Percentiles rank a stretch among this genome's conserved stretches.
Evolutionary conservation across 1,140 invertebrate species (phyloP).

Genomic region (Lasioglossum baleicum): DNA sequence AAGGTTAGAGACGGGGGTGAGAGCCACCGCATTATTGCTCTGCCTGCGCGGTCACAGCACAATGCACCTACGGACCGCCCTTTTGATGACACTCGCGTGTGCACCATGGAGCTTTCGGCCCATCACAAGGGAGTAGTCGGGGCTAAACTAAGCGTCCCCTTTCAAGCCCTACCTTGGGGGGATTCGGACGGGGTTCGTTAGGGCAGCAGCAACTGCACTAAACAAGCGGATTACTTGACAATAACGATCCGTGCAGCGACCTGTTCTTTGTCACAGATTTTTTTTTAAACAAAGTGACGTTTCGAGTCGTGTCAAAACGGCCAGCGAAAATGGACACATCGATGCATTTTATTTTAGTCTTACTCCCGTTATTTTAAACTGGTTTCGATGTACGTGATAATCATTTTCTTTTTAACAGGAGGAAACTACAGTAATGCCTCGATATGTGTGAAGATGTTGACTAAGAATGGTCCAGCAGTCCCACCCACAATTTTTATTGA

Average conservation of each 20-base stretch:
- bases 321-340: too few species aligned
- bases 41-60: conserved; percentile 9
- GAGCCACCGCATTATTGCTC: conserved; percentile 28
- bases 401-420: too few species aligned
- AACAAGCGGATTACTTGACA: conserved; percentile 6
- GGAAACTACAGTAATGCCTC: too few species aligned
- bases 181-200: conserved; percentile 30
- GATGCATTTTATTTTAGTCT: too few species aligned
- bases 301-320: too few species aligned
- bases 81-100: conserved; percentile 18
- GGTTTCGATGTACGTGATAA: too few species aligned
- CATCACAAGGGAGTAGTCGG: conserved; percentile 14
- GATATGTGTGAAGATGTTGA: too few species aligned
- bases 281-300: neutral
- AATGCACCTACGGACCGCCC: conserved; percentile 20
- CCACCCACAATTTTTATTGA: too few species aligned
- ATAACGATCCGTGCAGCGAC: neutral
- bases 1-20: neutral
- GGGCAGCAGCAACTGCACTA: neutral
- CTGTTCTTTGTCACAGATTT: neutral
- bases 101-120: conserved; percentile 17
- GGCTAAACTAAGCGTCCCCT: conserved; percentile 35
- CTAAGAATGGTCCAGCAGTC: too few species aligned
- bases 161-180: conserved; percentile 14
- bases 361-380: too few species aligned